These are phyloP conservation scores for Tympanuchus pallidicinctus DNA, from an alignment of 2,113 vertebrate genomes.

Conservation along the genomic window DNA sequence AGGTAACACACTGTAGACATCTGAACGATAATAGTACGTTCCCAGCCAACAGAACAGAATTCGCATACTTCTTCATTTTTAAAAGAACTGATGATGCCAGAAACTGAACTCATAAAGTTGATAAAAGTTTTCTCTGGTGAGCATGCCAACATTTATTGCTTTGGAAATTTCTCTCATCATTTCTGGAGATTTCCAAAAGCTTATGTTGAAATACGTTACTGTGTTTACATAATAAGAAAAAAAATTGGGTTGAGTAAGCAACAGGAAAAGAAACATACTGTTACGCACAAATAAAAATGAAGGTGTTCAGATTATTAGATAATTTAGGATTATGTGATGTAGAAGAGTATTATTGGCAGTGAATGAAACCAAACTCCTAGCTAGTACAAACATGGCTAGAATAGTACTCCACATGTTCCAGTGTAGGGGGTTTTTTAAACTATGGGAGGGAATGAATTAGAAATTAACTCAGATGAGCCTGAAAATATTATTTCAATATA, in stretches of 20 bases:
- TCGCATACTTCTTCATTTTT: not conserved
- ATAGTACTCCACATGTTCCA: not conserved
- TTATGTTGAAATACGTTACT: not conserved
- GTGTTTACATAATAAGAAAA: not conserved
- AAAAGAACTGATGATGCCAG: not conserved
- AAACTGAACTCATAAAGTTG: not conserved
- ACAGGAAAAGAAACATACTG: not conserved
- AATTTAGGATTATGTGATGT: not conserved
- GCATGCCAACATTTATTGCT: not conserved
- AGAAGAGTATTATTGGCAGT: not conserved
- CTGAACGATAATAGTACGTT: constrained; percentile 30
- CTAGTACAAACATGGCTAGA: not conserved
- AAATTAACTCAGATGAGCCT: not conserved
- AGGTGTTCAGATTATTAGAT: not conserved
- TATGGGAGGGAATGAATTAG: not conserved
- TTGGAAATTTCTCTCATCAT: not conserved
- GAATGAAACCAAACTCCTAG: not conserved
- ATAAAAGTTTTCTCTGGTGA: not conserved
- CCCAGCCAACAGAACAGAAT: not conserved
- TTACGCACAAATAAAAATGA: not conserved
- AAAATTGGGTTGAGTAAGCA: not conserved
- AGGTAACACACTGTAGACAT: constrained; percentile 12
- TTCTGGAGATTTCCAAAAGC: not conserved
- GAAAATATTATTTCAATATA: not conserved
- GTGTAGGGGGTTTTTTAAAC: not conserved